Conservation (phyloP, 2,888 invertebrate genomes). For the Lepidocyrtoides sp. region DNA sequence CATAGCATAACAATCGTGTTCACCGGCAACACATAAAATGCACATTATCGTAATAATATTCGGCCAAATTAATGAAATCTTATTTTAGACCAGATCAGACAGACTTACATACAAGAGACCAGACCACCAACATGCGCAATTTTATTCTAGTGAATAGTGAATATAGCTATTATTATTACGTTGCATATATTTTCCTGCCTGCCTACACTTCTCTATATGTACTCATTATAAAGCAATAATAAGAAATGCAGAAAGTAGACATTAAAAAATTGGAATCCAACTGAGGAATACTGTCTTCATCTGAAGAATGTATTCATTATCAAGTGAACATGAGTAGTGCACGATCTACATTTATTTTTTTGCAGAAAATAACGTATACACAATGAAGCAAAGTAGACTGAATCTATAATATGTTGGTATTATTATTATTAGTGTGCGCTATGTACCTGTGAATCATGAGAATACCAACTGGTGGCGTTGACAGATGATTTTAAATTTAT, state of each 20-base stretch:
- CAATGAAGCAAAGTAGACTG: background rate
- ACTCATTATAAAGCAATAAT: background rate
- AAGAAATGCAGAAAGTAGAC: slow-evolving; percentile 7
- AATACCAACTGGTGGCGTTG: slow-evolving; percentile 67
- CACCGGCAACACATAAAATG: background rate
- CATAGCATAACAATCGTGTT: too few relatives aligned
- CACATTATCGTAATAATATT: background rate
- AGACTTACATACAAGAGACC: background rate
- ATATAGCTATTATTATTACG: background rate
- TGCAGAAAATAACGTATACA: background rate
- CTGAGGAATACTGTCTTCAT: slow-evolving; percentile 50
- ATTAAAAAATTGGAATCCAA: slow-evolving; percentile 64
- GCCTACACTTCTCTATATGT: background rate
- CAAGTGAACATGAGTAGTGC: slow-evolving; percentile 27
- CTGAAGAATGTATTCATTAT: slow-evolving; percentile 42
- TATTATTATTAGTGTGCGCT: background rate
- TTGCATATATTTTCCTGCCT: too few relatives aligned
- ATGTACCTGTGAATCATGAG: slow-evolving; percentile 40
- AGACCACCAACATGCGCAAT: slow-evolving; percentile 41
- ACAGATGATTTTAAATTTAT: slow-evolving; percentile 73
- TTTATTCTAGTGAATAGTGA: background rate
- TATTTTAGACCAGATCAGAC: slow-evolving; percentile 29
- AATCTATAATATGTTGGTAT: slow-evolving; percentile 2
- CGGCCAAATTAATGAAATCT: slow-evolving; percentile 24
- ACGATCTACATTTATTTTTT: background rate